These are phyloP conservation scores for Loris lydekkerianus DNA, from an alignment of 2,797 vertebrate genomes.

Conservation along the genomic window DNA sequence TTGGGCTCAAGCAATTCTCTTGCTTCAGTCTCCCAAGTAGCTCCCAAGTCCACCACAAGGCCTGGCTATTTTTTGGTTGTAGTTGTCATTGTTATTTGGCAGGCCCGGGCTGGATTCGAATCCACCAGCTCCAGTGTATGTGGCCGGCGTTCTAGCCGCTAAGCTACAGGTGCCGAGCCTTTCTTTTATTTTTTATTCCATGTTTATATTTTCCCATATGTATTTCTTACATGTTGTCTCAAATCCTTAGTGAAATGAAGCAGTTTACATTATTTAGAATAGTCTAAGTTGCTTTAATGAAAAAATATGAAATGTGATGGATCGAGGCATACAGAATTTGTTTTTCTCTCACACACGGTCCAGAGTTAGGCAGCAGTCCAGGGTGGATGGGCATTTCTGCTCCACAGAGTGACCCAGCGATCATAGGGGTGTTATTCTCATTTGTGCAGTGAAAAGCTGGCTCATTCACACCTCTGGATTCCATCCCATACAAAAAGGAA, in stretches of 20 bases:
- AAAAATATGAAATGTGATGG: neutral
- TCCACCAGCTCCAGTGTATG: no score
- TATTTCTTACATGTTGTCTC: neutral
- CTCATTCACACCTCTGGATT: neutral
- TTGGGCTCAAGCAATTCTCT: no score
- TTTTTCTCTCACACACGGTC: neutral
- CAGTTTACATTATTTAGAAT: neutral
- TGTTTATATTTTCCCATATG: neutral
- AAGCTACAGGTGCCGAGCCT: no score
- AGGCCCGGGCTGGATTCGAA: no score
- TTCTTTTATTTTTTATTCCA: neutral
- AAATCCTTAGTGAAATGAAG: conserved; percentile 32
- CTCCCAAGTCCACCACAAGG: no score
- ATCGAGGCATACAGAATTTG: neutral
- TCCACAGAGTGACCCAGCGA: neutral
- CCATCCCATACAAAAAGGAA: neutral
- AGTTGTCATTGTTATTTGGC: no score
- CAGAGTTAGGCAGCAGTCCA: neutral
- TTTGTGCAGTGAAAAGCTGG: neutral
- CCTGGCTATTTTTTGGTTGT: no score
- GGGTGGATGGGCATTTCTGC: neutral
- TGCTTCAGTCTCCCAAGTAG: no score
- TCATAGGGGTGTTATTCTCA: neutral
- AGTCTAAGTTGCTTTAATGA: neutral
- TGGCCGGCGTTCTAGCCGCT: no score